Evolutionary conservation across 2,797 vertebrate genomes (phyloP).

Genomic region (Notolepis coatsorum): DNA sequence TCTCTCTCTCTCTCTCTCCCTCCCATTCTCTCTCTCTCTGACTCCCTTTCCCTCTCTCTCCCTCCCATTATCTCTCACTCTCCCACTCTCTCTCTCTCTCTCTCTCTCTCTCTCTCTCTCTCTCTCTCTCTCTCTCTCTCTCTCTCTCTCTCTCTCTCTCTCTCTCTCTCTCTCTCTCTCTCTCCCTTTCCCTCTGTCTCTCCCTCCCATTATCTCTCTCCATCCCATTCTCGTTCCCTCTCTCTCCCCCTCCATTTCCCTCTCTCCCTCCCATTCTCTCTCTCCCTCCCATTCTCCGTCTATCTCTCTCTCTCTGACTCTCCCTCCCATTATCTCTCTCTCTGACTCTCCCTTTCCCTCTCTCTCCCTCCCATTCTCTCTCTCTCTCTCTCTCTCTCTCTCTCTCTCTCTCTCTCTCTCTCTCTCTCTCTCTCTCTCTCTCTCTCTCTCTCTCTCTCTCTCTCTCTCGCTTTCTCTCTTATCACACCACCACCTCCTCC

Average conservation of each 20-base stretch:
- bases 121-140: conserved; percentile 39
- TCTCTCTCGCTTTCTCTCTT: conserved; percentile 46
- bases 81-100: conserved; percentile 14
- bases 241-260: conserved; percentile 17
- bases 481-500: conserved; percentile 61
- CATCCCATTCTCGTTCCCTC: too few relatives aligned
- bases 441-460: conserved; percentile 31
- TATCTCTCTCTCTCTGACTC: conserved; percentile 38
- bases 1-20: conserved; percentile 12
- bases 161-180: conserved; percentile 20
- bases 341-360: conserved; percentile 34
- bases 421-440: conserved; percentile 27
- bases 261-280: conserved; percentile 31
- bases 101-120: conserved; percentile 18
- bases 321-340: conserved; percentile 24
- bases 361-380: conserved; percentile 7
- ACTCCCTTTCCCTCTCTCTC: conserved; percentile 33
- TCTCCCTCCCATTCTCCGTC: conserved; percentile 19
- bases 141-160: conserved; percentile 19
- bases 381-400: conserved; percentile 34
- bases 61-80: too few relatives aligned
- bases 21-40: conserved; percentile 32
- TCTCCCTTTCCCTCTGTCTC: conserved; percentile 29
- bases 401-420: conserved; percentile 32
- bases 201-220: too few relatives aligned